Conservation (phyloP, 2,888 invertebrate genomes). For the Tuberolachnus salignus region DNA sequence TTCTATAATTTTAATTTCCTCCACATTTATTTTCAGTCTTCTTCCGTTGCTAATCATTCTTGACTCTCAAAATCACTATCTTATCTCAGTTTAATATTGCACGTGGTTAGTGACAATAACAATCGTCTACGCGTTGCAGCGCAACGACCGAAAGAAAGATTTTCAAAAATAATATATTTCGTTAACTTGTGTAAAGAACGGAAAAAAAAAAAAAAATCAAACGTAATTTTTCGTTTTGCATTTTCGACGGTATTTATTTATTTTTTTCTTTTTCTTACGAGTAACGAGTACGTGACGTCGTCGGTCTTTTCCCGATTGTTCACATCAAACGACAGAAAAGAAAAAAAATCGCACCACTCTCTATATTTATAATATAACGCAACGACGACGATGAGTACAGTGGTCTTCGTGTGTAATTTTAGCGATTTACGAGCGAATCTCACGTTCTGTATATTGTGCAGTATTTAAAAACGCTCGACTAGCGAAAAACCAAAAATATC, state of each 20-base stretch:
- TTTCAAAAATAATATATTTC: background rate
- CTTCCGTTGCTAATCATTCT: too few species aligned
- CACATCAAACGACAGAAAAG: slow-evolving; percentile 2
- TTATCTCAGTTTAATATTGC: too few species aligned
- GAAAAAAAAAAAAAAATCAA: background rate
- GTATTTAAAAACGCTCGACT: too few species aligned
- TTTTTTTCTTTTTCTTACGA: background rate
- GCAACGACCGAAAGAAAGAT: background rate
- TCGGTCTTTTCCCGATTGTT: background rate
- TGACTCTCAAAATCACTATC: too few species aligned
- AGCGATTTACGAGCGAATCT: background rate
- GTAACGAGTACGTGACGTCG: background rate
- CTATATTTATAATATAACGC: background rate
- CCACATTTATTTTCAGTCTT: too few species aligned
- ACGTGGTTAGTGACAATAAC: too few species aligned
- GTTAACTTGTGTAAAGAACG: background rate
- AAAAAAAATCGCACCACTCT: background rate
- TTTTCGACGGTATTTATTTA: background rate
- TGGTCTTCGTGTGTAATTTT: background rate
- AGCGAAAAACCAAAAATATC: too few species aligned
- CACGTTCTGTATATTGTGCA: background rate
- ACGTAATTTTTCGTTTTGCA: slow-evolving; percentile 2
- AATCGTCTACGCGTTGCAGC: too few species aligned
- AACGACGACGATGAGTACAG: too few species aligned
- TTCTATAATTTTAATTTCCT: too few species aligned